Conservation (phyloP, 2,113 vertebrate species). For the Martes martes region DNA sequence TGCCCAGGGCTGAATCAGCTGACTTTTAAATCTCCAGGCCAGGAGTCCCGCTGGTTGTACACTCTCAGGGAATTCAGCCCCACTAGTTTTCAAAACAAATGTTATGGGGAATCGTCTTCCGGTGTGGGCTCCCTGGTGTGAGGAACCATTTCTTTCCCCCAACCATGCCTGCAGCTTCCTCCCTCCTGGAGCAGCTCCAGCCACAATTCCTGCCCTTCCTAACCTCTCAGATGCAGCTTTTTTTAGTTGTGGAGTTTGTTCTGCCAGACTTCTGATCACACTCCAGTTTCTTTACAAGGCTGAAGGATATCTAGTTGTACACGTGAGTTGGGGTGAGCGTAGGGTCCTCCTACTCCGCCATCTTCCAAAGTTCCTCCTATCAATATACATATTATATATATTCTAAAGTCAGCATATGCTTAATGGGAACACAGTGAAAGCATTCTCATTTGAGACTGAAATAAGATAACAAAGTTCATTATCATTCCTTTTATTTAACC, state of each 20-base stretch:
- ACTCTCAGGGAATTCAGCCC: neutral
- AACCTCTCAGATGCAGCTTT: neutral
- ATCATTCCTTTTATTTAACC: constrained; percentile 3
- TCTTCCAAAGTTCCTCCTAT: neutral
- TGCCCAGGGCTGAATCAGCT: neutral
- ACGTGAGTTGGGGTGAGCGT: neutral
- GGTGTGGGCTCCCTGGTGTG: neutral
- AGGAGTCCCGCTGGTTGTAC: neutral
- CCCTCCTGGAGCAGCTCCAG: neutral
- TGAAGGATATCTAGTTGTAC: neutral
- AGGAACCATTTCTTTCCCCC: neutral
- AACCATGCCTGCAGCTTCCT: neutral
- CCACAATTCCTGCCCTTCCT: neutral
- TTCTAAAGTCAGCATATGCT: neutral
- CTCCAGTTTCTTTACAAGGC: neutral
- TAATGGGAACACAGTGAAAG: neutral
- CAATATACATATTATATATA: neutral
- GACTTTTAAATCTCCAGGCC: neutral
- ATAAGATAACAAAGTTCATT: neutral
- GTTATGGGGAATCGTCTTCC: neutral
- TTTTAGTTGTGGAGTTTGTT: neutral
- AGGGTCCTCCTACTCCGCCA: neutral
- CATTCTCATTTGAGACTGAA: neutral
- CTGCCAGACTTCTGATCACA: neutral
- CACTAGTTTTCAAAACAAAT: neutral